Base-by-base conservation (phyloP, 2,888 invertebrate genomes). In the Agriotes lineatus region DNA sequence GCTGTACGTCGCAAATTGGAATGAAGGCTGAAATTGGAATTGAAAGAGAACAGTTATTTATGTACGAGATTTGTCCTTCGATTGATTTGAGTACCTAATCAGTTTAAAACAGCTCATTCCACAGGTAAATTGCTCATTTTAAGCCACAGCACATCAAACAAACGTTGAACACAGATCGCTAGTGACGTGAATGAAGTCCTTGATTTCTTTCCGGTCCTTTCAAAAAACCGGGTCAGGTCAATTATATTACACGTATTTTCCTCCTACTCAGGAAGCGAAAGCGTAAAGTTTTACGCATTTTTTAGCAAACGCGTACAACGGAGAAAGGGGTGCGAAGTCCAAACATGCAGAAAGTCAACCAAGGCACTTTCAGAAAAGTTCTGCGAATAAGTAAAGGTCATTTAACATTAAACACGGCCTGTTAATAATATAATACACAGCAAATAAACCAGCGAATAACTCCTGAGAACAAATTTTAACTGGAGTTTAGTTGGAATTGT, bases 121-220 rank as follows among this genome's bases (percentile, higher is more conserved):
- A 61, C 50, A 50, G 61, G 61, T 61, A 61, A 61, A 61, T 50
- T 61, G 61, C 35, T 61, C 61, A 61, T 61, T 61, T 50, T 50
- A 25, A 35, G 35, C 48, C 25, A 61, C 35, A 20, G 50, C 33
- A 61, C 61, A 61, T 61, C 61, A 61, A 61, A 60, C 48, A 48
- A 37, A 37, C 39, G 22, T 22, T 57, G 44, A 59, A 50, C 37
- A 60, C 45, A 25, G 68, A 72, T 72, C 70, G 70, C 35, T 45
- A 25, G 18, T 62, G 25, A 48, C 50, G 65, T 61, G 65, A 48
- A 48, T 50, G 61, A 63, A 35, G 35, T 62, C 58, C 62, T 58
- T 66, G 62, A 63, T 67, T 70, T 58, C n/a, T 58, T 52, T 62
- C 54, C 61, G 9, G 54, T 67, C 52, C 48, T 69, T 61, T 62